These are phyloP conservation scores for Ceramica pisi DNA, from an alignment of 2,888 invertebrate species.

Conservation along the genomic window DNA sequence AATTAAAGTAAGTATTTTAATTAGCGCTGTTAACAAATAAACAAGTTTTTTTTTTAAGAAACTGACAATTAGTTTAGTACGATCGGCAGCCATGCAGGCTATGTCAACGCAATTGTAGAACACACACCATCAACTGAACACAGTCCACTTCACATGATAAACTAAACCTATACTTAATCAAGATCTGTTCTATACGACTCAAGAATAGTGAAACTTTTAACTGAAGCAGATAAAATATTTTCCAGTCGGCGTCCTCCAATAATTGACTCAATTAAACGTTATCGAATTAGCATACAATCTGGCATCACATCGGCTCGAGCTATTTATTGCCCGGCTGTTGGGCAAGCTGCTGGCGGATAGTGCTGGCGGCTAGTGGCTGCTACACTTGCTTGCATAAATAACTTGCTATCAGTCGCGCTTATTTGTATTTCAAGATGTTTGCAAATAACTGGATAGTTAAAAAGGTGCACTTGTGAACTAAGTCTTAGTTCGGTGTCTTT, in stretches of 20 bases:
- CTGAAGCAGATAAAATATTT: constrained; percentile 43
- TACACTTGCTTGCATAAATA: constrained; percentile 48
- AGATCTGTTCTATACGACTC: background rate
- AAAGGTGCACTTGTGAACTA: constrained; percentile 8
- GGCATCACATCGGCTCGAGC: constrained; percentile 36
- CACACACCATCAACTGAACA: background rate
- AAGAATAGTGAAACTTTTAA: constrained; percentile 41
- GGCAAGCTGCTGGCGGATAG: constrained; percentile 30
- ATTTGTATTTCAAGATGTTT: constrained; percentile 43
- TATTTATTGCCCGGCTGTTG: constrained; percentile 31
- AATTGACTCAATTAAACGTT: constrained; percentile 61
- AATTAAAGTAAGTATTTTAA: too few relatives aligned
- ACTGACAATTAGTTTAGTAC: too few relatives aligned
- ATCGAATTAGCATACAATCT: constrained; percentile 57
- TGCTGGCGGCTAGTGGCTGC: constrained; percentile 11
- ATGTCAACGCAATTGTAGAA: background rate
- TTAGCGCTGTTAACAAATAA: too few relatives aligned
- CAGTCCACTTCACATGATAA: constrained; percentile 1
- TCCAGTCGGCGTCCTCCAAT: constrained; percentile 35
- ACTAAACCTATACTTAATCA: background rate
- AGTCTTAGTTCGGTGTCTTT: background rate
- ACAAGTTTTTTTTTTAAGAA: too few relatives aligned
- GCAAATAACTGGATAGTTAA: background rate
- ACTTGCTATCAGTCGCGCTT: constrained; percentile 38
- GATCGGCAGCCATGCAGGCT: too few relatives aligned